Conservation (phyloP, 2,113 vertebrate species). For the Rhizomys pruinosus region DNA sequence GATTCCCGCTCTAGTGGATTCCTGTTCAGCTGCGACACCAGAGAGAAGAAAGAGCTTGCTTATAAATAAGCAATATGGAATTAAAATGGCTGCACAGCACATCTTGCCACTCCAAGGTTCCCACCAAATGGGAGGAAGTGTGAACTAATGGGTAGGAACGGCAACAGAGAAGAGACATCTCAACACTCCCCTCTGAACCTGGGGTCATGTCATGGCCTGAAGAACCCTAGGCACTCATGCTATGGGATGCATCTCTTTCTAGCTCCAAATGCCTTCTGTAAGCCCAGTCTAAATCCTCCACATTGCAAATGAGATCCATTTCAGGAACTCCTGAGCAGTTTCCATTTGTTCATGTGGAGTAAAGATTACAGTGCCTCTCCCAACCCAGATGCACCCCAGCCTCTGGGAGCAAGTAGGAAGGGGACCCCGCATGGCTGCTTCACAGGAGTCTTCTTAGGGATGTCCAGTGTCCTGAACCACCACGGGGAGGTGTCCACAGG, state of each 20-base stretch:
- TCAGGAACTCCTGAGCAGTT: background rate
- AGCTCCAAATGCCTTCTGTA: background rate
- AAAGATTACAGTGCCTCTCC: background rate
- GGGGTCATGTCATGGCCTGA: background rate
- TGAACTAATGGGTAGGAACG: background rate
- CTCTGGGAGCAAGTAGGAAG: background rate
- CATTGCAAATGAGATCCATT: background rate
- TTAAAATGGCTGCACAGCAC: background rate
- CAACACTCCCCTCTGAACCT: background rate
- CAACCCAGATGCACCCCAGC: background rate
- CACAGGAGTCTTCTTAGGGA: background rate
- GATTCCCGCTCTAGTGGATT: fast-evolving
- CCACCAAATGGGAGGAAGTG: background rate
- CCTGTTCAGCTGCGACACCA: no score
- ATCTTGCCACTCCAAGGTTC: background rate
- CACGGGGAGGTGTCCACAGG: no score
- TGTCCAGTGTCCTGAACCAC: background rate
- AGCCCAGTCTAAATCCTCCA: background rate
- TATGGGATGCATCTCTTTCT: background rate
- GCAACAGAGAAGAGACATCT: background rate
- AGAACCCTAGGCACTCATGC: fast-evolving
- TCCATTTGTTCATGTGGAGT: background rate
- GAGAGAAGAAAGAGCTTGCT: background rate
- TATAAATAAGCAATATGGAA: conserved; percentile 13
- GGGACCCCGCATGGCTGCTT: fast-evolving